These are phyloP conservation scores for Scaptomyza montana DNA, from an alignment of 1,140 invertebrate genomes.

Conservation along the genomic window DNA sequence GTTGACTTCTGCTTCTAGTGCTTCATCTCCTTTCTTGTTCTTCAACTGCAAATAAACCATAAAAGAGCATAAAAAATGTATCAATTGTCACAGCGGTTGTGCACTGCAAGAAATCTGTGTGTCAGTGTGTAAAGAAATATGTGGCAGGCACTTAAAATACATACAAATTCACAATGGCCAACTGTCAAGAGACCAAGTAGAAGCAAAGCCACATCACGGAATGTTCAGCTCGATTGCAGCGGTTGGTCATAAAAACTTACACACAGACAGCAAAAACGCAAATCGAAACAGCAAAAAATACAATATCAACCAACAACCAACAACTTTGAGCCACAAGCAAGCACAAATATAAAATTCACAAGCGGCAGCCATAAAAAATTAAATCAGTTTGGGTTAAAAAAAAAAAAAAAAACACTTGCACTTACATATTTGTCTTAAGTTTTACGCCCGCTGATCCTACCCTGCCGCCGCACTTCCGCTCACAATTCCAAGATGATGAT, in stretches of 20 bases:
- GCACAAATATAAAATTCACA: conserved; percentile 72
- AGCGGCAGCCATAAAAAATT: conserved; percentile 71
- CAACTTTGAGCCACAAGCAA: conserved; percentile 38
- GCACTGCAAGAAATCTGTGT: conserved; percentile 53
- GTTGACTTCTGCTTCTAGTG: conserved; percentile 45
- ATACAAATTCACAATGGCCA: conserved; percentile 65
- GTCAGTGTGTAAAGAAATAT: conserved; percentile 42
- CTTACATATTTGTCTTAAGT: conserved; percentile 61
- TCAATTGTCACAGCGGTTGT: conserved; percentile 70
- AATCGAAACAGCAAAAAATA: conserved; percentile 44
- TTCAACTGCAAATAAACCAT: conserved; percentile 67
- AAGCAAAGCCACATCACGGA: too few species aligned
- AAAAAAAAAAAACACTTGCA: conserved; percentile 70
- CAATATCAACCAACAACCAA: conserved; percentile 15
- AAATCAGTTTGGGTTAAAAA: conserved; percentile 66
- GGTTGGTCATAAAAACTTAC: conserved; percentile 60
- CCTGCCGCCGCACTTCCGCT: not conserved
- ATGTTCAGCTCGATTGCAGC: conserved; percentile 62
- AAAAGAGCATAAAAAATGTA: conserved; percentile 78
- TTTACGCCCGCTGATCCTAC: conserved; percentile 7
- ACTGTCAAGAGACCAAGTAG: conserved; percentile 19
- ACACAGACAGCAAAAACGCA: conserved; percentile 36
- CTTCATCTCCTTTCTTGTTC: conserved; percentile 20
- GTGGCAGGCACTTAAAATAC: conserved; percentile 60
- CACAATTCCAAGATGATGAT: conserved; percentile 45